Percentiles rank a stretch among this genome's conserved stretches.
phyloP scores from a whole-genome alignment of 1,140 invertebrate genomes.

The Amphibalanus amphitrite region DNA sequence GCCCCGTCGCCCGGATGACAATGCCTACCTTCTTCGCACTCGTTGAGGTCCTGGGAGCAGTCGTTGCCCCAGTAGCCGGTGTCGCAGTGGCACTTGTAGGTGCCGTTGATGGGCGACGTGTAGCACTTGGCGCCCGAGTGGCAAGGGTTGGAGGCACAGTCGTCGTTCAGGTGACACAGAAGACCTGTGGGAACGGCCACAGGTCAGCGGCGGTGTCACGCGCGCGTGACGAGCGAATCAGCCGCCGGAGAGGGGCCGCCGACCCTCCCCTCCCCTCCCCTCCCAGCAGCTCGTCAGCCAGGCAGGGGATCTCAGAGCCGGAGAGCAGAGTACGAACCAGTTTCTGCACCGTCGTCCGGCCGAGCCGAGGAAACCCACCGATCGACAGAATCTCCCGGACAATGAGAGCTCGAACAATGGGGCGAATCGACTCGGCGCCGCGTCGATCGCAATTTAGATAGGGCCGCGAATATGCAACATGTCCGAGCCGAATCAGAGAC shows the following conservation, averaged over 20 bases:
- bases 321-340: too few species aligned
- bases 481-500: neutral
- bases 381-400: too few species aligned
- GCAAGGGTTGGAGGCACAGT: slow-evolving; percentile 91
- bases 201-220: too few species aligned
- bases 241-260: too few species aligned
- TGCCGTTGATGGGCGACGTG: slow-evolving; percentile 86
- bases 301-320: too few species aligned
- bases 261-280: too few species aligned
- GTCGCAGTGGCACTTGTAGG: slow-evolving; percentile 82
- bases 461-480: slow-evolving; percentile 4
- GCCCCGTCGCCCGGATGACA: slow-evolving; percentile 8
- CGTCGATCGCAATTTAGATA: too few species aligned
- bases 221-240: too few species aligned
- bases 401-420: too few species aligned
- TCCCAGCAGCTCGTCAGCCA: too few species aligned
- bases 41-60: slow-evolving; percentile 86
- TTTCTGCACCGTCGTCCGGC: too few species aligned
- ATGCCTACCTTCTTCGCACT: slow-evolving; percentile 73
- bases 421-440: slow-evolving; percentile 13
- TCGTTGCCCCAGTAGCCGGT: slow-evolving; percentile 74
- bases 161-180: slow-evolving; percentile 87
- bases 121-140: slow-evolving; percentile 84
- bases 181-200: slow-evolving; percentile 37
- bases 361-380: too few species aligned